These are phyloP conservation scores for Ctenodactylus gundi DNA, from an alignment of 2,113 vertebrate genomes.

Conservation along the genomic window DNA sequence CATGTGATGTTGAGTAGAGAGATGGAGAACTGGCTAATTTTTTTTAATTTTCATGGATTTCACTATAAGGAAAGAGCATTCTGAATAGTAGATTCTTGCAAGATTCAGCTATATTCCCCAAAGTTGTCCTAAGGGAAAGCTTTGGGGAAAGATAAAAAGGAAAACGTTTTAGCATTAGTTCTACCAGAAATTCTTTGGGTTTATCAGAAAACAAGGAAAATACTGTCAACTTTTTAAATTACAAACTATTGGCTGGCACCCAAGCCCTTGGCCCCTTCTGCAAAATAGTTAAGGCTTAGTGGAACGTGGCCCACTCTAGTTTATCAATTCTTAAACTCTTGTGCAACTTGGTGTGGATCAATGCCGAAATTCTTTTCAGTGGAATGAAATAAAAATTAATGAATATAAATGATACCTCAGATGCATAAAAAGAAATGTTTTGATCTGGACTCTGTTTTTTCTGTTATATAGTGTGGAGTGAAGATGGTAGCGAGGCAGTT, in stretches of 20 bases:
- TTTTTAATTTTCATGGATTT: neutral
- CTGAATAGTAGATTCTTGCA: neutral
- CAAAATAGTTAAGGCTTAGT: neutral
- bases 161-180: neutral
- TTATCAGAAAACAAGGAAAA: neutral
- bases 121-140: neutral
- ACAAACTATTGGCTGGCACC: neutral
- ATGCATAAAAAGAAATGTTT: neutral
- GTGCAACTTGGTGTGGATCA: neutral
- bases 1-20: neutral
- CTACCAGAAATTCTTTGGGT: neutral
- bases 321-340: neutral
- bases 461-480: neutral
- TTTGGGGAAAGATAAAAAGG: no score
- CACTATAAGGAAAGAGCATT: neutral
- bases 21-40: neutral
- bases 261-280: neutral
- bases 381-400: neutral
- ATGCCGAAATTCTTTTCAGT: neutral
- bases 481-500: neutral
- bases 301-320: rapidly evolving
- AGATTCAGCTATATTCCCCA: neutral
- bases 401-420: neutral
- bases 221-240: neutral
- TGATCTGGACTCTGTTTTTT: neutral